Percentiles rank a stretch among this genome's conserved stretches.
phyloP scores from a whole-genome alignment of 2,888 invertebrate species.

The Macrostomum cliftonense region DNA sequence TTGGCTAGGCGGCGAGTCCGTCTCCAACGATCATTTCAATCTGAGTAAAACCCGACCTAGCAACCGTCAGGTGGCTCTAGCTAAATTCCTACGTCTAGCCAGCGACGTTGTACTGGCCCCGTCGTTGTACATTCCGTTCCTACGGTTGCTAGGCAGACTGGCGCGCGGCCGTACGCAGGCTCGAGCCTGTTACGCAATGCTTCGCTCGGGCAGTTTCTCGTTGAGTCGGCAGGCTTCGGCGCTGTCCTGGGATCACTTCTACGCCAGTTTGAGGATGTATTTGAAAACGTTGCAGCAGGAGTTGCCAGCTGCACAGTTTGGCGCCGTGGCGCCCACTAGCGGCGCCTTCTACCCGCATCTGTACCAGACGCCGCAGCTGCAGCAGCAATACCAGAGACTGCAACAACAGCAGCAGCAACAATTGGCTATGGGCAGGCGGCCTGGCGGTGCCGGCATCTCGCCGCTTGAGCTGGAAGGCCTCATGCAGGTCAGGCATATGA shows the following conservation, averaged over 20 bases:
- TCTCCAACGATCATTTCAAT: too few species aligned
- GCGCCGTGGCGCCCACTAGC: constrained; percentile 4
- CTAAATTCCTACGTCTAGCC: constrained; percentile 71
- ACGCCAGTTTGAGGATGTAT: constrained; percentile 51
- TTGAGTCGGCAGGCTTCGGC: constrained; percentile 39
- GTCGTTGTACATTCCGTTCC: constrained; percentile 62
- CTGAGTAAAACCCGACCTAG: too few species aligned
- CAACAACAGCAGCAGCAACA: neutral
- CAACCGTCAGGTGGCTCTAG: constrained; percentile 38
- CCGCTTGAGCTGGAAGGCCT: constrained; percentile 67
- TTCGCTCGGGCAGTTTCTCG: neutral
- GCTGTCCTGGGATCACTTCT: constrained; percentile 67
- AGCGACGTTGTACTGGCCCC: constrained; percentile 61
- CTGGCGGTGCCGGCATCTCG: constrained; percentile 46
- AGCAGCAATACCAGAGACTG: neutral
- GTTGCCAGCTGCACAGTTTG: constrained; percentile 43
- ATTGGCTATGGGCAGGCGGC: constrained; percentile 4
- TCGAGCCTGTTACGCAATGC: constrained; percentile 48
- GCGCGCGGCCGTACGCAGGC: constrained; percentile 56
- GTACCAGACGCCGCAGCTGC: neutral
- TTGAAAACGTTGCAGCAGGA: constrained; percentile 41
- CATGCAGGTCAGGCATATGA: constrained; percentile 56
- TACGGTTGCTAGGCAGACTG: constrained; percentile 64
- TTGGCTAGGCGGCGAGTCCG: neutral
- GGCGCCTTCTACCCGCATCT: neutral